Base-by-base conservation (phyloP, 2,797 vertebrate genomes). In the Mycteria americana region DNA sequence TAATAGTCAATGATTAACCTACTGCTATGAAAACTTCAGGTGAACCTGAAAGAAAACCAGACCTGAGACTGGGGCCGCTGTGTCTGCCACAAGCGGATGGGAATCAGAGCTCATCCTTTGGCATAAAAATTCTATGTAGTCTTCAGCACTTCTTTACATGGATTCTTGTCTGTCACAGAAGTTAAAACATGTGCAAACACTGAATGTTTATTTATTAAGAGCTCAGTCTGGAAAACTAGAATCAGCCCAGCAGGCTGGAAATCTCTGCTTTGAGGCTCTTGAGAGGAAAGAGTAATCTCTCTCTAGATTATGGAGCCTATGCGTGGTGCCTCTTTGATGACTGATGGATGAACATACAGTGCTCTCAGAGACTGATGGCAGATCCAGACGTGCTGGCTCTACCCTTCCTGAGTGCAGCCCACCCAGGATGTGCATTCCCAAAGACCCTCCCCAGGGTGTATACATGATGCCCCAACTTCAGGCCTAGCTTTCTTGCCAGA, bases 151-250 rank as follows among this genome's bases (percentile, higher is more conserved):
- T 81, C 64, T 77, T 46, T 83, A n/a, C 41, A 30, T 63, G 91
- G 68, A 41, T 92, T 93, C 78, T 72, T 70, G 31, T 46, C 89
- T 88, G 60, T 83, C 65, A 77, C 63, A 76, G 87, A 59, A 88
- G 37, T 64, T 72, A 67, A 77, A 94, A 83, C 60, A 69, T 57
- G 63, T 89, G 87, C 72, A 95, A 78, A 91, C 73, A 46, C 27
- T 54, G 73, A 81, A 67, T 80, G 56, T 95, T 88, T 92, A 35
- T 89, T 89, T 91, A 68, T 88, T 91, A 78, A 77, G 69, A 85
- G n/a, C 35, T 94, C 62, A 80, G 41, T 60, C 64, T 93, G 68
- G 68, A 68, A 92, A 92, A 83, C 50, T 37, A 59, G 79, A 62
- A 62, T 78, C 87, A 90, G 22, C n/a, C 56, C 70, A 77, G 53